Evolutionary conservation across 2,888 invertebrate species (phyloP), one percentile per base, ranked within the genome.

Genomic region (Brachyopa scutellaris): DNA sequence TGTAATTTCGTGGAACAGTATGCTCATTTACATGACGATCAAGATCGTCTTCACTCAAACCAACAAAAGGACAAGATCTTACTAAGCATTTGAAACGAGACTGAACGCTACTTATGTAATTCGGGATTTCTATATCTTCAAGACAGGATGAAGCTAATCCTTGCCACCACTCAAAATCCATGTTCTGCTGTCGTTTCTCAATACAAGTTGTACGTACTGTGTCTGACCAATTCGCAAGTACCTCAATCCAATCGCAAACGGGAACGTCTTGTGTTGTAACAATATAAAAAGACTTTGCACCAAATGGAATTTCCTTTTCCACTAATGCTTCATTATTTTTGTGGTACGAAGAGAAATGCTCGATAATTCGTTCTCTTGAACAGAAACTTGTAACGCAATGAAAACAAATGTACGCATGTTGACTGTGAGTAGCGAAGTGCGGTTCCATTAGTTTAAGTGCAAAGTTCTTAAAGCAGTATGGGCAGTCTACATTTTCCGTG

Each of bases 111-210:
- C 9, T 1, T 0, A 55, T 29, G 17, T 38, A 64, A 26, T 51
- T 19, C 0, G 80, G 82, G 33, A 76, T 33, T n/a, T 82, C 53
- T n/a, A 76, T 6, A 21, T 80, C 80, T 2, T 59, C 53, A 2
- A 57, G 33, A n/a, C 36, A 70, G 0, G 42, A 17, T 15, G 19
- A 9, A 13, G 45, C 6, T n/a, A 73, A 21, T 4, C 61, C 70
- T 11, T 6, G 2, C 8, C 17, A 9, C 82, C 82, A 82, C 8
- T 66, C 59, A 23, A 6, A 38, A 6, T 15, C n/a, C 21, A 40
- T 42, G 8, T 49, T 61, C 19, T 49, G 31, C 3, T 47, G 13
- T 0, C 70, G 29, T 7, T 33, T 53, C 38, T 17, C 3, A 31
- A 19, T 40, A 7, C 57, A 70, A 4, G 45, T 49, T 0, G 0